Conservation (phyloP, 2,888 invertebrate genomes). For the Platerodrilus igneus region DNA sequence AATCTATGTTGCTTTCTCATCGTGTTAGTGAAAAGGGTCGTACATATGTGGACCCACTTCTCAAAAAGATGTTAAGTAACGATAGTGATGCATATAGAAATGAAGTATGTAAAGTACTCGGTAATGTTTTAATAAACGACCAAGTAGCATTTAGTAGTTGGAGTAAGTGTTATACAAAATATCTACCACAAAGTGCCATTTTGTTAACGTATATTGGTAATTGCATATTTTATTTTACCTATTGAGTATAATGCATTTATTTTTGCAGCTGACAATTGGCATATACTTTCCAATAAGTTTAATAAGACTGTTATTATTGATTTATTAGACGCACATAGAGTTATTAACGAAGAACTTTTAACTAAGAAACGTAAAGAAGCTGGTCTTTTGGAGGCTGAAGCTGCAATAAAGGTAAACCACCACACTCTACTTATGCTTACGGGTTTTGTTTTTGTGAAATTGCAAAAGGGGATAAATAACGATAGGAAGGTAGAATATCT, state of each 20-base stretch:
- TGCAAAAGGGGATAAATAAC: background rate
- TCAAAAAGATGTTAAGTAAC: constrained; percentile 58
- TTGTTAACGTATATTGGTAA: constrained; percentile 58
- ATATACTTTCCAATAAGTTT: constrained; percentile 38
- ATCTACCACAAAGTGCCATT: constrained; percentile 61
- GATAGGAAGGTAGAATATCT: background rate
- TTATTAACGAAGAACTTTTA: constrained; percentile 46
- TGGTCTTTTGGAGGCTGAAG: constrained; percentile 35
- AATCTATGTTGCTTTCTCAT: constrained; percentile 36
- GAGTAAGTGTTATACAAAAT: constrained; percentile 64
- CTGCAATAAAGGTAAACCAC: constrained; percentile 42
- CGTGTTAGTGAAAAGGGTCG: constrained; percentile 43
- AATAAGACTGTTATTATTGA: constrained; percentile 48
- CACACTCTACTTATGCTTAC: constrained; percentile 8
- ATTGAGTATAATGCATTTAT: too few species aligned
- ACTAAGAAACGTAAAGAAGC: constrained; percentile 48
- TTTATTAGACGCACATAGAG: constrained; percentile 49
- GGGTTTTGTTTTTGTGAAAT: too few species aligned
- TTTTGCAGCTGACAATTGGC: constrained; percentile 47
- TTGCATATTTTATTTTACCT: constrained; percentile 31
- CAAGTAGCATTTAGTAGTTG: constrained; percentile 62
- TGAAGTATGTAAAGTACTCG: constrained; percentile 58
- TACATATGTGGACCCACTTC: constrained; percentile 58
- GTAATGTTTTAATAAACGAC: constrained; percentile 59
- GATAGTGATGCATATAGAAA: constrained; percentile 50